These are phyloP conservation scores for Lutraria lutraria DNA, from an alignment of 2,888 invertebrate species.

Conservation along the genomic window DNA sequence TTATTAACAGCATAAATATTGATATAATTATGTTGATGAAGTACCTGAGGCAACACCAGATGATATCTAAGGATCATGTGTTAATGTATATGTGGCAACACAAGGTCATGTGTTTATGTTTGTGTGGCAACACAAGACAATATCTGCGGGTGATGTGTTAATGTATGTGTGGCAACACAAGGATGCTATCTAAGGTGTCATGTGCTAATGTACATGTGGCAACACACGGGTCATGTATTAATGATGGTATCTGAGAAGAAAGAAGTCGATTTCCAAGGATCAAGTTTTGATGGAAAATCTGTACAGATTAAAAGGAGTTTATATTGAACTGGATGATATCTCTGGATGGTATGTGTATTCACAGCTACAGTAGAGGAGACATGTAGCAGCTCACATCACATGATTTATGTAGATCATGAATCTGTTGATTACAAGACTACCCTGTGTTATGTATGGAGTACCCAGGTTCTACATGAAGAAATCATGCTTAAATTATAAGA, in stretches of 20 bases:
- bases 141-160: background rate
- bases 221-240: too few relatives aligned
- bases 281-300: too few relatives aligned
- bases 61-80: background rate
- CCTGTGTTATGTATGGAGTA: background rate
- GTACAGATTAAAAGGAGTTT: too few relatives aligned
- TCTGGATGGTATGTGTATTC: background rate
- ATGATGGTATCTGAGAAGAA: too few relatives aligned
- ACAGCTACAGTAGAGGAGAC: background rate
- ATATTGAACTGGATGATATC: background rate
- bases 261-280: too few relatives aligned
- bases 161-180: too few relatives aligned
- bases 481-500: background rate
- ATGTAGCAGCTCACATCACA: background rate
- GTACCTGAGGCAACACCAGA: background rate
- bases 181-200: too few relatives aligned
- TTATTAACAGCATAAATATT: background rate
- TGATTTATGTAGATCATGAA: background rate
- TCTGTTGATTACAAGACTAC: background rate
- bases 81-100: background rate
- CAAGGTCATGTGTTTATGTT: background rate
- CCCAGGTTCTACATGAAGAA: background rate
- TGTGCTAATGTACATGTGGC: too few relatives aligned
- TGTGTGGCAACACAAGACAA: background rate
- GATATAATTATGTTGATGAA: background rate